phyloP scores from a whole-genome alignment of 1,140 invertebrate species.

The Branchinecta lindahli region DNA sequence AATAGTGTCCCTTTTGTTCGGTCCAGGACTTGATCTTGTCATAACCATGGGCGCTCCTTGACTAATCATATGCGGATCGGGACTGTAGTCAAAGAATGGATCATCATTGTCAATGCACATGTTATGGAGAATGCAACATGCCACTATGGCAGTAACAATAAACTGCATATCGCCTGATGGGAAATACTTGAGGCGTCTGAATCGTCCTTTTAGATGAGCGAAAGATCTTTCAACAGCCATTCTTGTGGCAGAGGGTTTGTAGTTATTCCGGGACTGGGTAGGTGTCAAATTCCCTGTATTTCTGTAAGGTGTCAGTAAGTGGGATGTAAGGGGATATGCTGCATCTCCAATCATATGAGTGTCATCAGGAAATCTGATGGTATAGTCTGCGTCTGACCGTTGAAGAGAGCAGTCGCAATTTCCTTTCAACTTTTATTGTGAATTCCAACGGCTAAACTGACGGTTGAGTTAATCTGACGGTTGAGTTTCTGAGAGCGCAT shows the following conservation, averaged over 20 bases:
- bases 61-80: no score
- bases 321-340: neutral
- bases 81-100: no score
- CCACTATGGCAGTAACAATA: conserved; percentile 9
- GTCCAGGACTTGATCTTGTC: no score
- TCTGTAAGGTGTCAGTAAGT: neutral
- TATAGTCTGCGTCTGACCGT: no score
- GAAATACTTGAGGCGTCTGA: conserved; percentile 10
- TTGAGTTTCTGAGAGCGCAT: no score
- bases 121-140: conserved; percentile 14
- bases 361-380: neutral
- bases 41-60: no score
- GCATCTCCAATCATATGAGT: neutral
- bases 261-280: neutral
- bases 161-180: neutral
- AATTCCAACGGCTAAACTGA: no score
- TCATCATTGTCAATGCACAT: conserved; percentile 7
- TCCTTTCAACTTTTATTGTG: no score
- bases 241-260: neutral
- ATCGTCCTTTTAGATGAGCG: neutral
- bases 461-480: no score
- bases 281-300: neutral
- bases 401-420: no score
- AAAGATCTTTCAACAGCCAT: conserved; percentile 2
- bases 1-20: no score